These are phyloP conservation scores for Forbesichthys agassizii DNA, from an alignment of 2,113 vertebrate genomes.

Conservation along the genomic window DNA sequence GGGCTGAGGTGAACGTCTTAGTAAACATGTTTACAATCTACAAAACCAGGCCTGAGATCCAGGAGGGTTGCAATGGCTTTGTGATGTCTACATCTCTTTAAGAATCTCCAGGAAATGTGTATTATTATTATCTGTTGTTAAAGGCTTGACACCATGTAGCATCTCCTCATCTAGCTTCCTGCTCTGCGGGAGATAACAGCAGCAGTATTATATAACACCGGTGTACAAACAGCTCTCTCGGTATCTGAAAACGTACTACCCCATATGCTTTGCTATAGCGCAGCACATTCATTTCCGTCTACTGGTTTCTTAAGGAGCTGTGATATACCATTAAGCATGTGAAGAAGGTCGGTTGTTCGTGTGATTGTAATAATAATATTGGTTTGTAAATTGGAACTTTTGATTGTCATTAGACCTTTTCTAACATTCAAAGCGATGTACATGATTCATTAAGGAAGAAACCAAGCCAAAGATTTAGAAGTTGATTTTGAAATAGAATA, in stretches of 20 bases:
- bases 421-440: not conserved
- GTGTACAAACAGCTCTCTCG: not conserved
- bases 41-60: too few relatives aligned
- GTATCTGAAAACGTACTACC: constrained; percentile 21
- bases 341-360: constrained; percentile 2
- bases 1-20: too few relatives aligned
- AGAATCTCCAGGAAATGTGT: not conserved
- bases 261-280: not conserved
- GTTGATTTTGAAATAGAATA: not conserved
- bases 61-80: too few relatives aligned
- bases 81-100: too few relatives aligned
- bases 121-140: not conserved
- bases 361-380: not conserved
- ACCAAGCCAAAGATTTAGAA: not conserved
- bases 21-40: too few relatives aligned
- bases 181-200: constrained; percentile 33
- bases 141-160: not conserved
- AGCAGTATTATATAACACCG: not conserved
- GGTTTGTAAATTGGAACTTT: not conserved
- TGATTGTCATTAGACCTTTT: not conserved
- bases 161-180: constrained; percentile 9
- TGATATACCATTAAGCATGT: not conserved
- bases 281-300: constrained; percentile 29
- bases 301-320: constrained; percentile 3
- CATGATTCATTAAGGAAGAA: not conserved